These are phyloP conservation scores for Ochropleura plecta DNA, from an alignment of 2,888 invertebrate species.

Conservation along the genomic window DNA sequence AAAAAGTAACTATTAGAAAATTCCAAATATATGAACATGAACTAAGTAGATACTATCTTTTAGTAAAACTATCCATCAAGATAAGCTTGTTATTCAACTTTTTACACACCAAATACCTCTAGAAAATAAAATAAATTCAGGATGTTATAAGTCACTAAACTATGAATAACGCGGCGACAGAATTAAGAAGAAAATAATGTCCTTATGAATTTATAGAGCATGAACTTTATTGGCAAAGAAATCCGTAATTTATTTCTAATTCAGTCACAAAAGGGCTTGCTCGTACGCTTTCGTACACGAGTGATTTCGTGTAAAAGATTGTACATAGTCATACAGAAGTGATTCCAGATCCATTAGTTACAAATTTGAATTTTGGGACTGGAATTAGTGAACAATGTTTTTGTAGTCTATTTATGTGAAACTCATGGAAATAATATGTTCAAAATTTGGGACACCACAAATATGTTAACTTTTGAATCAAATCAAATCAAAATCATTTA, in stretches of 20 bases:
- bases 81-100: not conserved
- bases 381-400: not conserved
- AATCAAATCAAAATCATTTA: no score
- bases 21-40: not conserved
- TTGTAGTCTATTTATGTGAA: not conserved
- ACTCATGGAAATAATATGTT: no score
- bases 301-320: slow-evolving; percentile 11
- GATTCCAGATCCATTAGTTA: not conserved
- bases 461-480: no score
- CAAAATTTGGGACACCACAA: not conserved
- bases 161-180: slow-evolving; percentile 40
- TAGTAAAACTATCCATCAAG: not conserved
- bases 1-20: not conserved
- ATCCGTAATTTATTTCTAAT: slow-evolving; percentile 54
- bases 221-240: slow-evolving; percentile 47
- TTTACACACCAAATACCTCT: not conserved
- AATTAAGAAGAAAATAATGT: slow-evolving; percentile 48
- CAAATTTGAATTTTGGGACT: not conserved
- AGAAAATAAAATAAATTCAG: slow-evolving; percentile 23
- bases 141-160: not conserved
- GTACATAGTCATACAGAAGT: slow-evolving; percentile 15
- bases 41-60: not conserved
- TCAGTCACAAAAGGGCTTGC: slow-evolving; percentile 38
- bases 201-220: slow-evolving; percentile 51
- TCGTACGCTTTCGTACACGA: slow-evolving; percentile 36